Percentiles rank a stretch among this genome's conserved stretches.
These are phyloP conservation scores for Drosophila pallidifrons DNA, from an alignment of 1,140 invertebrate genomes.

Conservation along the genomic window DNA sequence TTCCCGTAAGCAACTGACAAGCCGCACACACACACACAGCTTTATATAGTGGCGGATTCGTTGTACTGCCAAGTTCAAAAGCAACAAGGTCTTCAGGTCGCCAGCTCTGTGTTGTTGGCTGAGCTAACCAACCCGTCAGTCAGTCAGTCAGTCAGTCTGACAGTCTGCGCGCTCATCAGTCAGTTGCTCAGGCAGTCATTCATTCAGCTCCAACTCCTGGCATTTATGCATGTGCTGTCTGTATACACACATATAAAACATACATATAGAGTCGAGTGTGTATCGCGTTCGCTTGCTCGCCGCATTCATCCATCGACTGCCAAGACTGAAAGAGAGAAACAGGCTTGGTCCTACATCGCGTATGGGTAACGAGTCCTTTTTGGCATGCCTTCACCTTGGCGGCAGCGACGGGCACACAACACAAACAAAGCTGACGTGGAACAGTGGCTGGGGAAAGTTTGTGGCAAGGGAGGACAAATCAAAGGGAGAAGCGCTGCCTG, in stretches of 20 bases:
- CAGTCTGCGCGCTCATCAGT: constrained; percentile 7
- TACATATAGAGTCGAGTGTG: constrained; percentile 1
- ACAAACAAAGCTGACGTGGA: constrained; percentile 55
- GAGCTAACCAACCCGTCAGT: constrained; percentile 37
- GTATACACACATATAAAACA: not conserved
- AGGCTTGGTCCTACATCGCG: constrained; percentile 8
- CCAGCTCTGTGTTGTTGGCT: not conserved
- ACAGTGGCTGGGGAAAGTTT: constrained; percentile 11
- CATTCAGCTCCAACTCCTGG: constrained; percentile 7
- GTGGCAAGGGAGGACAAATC: not conserved
- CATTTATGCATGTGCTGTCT: constrained; percentile 27
- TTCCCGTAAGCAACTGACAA: constrained; percentile 28
- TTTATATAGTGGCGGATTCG: constrained; percentile 1
- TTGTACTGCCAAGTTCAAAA: constrained; percentile 47
- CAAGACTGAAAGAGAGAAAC: constrained; percentile 31
- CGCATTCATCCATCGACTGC: constrained; percentile 52
- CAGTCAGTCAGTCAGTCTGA: constrained; percentile 8
- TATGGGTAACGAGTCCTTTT: constrained; percentile 44
- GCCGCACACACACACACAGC: constrained; percentile 11
- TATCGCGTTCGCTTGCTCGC: constrained; percentile 19
- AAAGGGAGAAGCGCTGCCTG: constrained; percentile 20
- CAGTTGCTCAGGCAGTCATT: constrained; percentile 26
- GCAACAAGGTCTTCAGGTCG: constrained; percentile 51
- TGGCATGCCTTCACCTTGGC: constrained; percentile 46
- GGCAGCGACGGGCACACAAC: constrained; percentile 7